Conservation (phyloP, 2,888 invertebrate genomes). For the Miltochrista miniata region DNA sequence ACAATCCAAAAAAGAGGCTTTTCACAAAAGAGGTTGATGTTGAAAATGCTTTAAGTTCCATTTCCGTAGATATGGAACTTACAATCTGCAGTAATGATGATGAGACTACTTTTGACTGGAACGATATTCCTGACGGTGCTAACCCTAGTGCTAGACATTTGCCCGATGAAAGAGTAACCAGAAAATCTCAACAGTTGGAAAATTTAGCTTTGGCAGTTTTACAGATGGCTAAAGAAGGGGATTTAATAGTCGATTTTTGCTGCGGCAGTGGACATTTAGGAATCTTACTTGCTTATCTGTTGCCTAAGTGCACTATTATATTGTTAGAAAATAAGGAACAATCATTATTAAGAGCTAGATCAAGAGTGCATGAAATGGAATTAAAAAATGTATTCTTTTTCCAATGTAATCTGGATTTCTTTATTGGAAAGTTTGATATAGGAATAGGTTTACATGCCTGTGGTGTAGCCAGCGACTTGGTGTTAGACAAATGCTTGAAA, state of each 20-base stretch:
- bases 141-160: slow-evolving; percentile 91
- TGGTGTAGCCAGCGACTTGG: slow-evolving; percentile 96
- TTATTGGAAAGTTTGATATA: slow-evolving; percentile 90
- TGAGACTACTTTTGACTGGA: slow-evolving; percentile 85
- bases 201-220: slow-evolving; percentile 91
- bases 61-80: slow-evolving; percentile 73
- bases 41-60: slow-evolving; percentile 80
- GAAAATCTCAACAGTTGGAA: slow-evolving; percentile 94
- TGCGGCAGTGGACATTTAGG: slow-evolving; percentile 97
- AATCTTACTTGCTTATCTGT: slow-evolving; percentile 90
- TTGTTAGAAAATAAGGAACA: slow-evolving; percentile 96
- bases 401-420: slow-evolving; percentile 96
- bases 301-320: slow-evolving; percentile 91
- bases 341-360: slow-evolving; percentile 89
- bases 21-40: slow-evolving; percentile 92
- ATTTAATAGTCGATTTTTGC: slow-evolving; percentile 96
- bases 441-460: slow-evolving; percentile 97
- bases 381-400: slow-evolving; percentile 90
- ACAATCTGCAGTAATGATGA: slow-evolving; percentile 55
- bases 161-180: slow-evolving; percentile 87
- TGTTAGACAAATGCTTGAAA: slow-evolving; percentile 91
- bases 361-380: slow-evolving; percentile 86
- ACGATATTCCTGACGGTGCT: slow-evolving; percentile 87
- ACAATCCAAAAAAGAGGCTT: slow-evolving; percentile 88
- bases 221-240: slow-evolving; percentile 86